Percentiles rank a stretch among this genome's conserved stretches.
Conservation (phyloP, 2,113 vertebrate species). For the Oreochromis tanganicae region DNA sequence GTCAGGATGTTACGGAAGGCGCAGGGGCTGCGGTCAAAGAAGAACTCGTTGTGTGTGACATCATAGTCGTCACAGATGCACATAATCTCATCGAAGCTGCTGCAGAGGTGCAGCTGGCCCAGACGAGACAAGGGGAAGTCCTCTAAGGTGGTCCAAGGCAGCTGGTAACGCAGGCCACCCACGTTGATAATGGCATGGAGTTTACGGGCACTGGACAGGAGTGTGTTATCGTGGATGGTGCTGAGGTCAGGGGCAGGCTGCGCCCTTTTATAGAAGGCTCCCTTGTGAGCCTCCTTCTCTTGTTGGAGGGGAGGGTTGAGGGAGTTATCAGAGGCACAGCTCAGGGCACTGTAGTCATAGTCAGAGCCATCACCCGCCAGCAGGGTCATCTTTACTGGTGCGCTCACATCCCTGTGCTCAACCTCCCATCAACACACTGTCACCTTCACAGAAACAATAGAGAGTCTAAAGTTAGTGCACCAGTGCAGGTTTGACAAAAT, state of each 20-base stretch:
- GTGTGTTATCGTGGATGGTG: conserved; percentile 42
- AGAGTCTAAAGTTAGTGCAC: not conserved
- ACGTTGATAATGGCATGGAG: conserved; percentile 93
- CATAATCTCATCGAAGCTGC: conserved; percentile 95
- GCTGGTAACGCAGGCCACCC: conserved; percentile 90
- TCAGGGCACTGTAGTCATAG: conserved; percentile 95
- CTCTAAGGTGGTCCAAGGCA: conserved; percentile 95
- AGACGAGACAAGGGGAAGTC: conserved; percentile 91
- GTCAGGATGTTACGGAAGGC: conserved; percentile 95
- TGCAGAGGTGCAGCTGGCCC: conserved; percentile 90
- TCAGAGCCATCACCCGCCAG: conserved; percentile 93
- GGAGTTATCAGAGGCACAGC: conserved; percentile 87
- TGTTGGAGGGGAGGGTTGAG: conserved; percentile 78
- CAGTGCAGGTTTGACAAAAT: not conserved
- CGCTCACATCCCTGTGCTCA: conserved; percentile 77
- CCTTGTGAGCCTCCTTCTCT: conserved; percentile 82
- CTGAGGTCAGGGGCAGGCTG: conserved; percentile 69
- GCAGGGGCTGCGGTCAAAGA: conserved; percentile 94
- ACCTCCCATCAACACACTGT: not conserved
- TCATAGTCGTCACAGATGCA: conserved; percentile 94
- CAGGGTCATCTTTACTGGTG: conserved; percentile 87
- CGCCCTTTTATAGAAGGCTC: conserved; percentile 89
- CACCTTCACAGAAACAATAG: not conserved
- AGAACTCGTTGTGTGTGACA: conserved; percentile 91
- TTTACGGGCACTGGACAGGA: conserved; percentile 73